Percentiles rank a stretch among this genome's conserved stretches.
These are phyloP conservation scores for Parazoanthus swiftii DNA, from an alignment of 92 coral and sea anemone genomes.

Conservation along the genomic window DNA sequence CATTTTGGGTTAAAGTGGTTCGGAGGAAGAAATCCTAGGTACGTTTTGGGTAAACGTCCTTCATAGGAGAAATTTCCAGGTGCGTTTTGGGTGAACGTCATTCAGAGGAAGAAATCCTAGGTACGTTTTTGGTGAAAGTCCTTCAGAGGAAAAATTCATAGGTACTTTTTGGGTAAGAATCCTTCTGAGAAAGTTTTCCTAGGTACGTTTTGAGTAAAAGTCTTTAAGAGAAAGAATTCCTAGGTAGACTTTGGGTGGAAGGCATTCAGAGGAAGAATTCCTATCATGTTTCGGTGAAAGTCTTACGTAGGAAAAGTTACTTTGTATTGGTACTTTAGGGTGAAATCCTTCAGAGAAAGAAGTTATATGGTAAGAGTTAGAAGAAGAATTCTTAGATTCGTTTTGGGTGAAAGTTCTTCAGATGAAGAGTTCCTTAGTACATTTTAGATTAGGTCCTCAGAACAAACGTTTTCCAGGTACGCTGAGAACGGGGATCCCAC, in stretches of 20 bases:
- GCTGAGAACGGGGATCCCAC: no score
- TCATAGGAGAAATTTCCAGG: constrained; percentile 51
- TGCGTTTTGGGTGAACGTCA: constrained; percentile 56
- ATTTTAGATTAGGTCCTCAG: constrained; percentile 59
- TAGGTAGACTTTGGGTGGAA: not conserved
- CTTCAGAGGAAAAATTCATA: constrained; percentile 86
- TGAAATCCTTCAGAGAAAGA: constrained; percentile 73
- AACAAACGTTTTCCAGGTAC: constrained; percentile 83
- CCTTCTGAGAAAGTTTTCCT: not conserved
- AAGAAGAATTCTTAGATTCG: constrained; percentile 87
- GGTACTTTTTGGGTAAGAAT: constrained; percentile 39
- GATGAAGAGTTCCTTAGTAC: constrained; percentile 86
- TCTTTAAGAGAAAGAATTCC: constrained; percentile 18
- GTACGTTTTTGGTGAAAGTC: constrained; percentile 58
- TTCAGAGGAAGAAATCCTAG: constrained; percentile 62
- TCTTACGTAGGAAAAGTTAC: not conserved
- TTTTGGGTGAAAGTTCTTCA: constrained; percentile 64
- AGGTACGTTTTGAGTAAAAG: constrained; percentile 34
- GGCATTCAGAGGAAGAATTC: not conserved
- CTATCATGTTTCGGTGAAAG: not conserved
- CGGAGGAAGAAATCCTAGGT: constrained; percentile 35
- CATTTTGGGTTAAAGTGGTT: not conserved
- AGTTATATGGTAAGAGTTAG: constrained; percentile 75
- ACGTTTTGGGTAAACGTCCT: no score
- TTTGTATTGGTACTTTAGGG: constrained; percentile 15